Conservation (phyloP, 35 echinoderm and acorn worm species). For the Nesometra sesokonis region DNA sequence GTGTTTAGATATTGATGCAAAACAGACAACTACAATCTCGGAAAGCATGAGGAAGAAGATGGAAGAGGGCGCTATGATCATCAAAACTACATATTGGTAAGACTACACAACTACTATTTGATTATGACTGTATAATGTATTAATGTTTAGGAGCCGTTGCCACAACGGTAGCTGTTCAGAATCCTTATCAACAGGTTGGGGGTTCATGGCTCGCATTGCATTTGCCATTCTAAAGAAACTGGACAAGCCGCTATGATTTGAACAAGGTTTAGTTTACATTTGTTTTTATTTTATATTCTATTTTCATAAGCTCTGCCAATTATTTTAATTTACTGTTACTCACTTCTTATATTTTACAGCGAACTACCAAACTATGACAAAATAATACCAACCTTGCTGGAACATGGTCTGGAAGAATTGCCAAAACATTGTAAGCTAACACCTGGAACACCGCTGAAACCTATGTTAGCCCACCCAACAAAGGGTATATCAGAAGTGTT, state of each 20-base stretch:
- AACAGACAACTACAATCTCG: slow-evolving; percentile 22
- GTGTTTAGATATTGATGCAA: background rate
- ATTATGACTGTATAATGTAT: too few relatives aligned
- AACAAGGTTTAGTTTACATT: too few relatives aligned
- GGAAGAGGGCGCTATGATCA: slow-evolving; percentile 56
- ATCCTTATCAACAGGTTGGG: too few relatives aligned
- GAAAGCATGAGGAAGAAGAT: slow-evolving; percentile 70
- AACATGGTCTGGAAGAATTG: slow-evolving; percentile 57
- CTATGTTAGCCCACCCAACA: slow-evolving; percentile 95
- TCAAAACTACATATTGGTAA: slow-evolving; percentile 95
- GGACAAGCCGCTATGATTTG: too few relatives aligned
- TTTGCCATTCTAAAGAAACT: too few relatives aligned
- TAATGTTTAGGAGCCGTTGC: too few relatives aligned
- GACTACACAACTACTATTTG: too few relatives aligned
- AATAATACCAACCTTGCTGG: slow-evolving; percentile 47
- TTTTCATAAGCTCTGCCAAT: background rate
- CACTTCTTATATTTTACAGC: slow-evolving; percentile 18
- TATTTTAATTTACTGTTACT: background rate
- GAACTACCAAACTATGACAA: slow-evolving; percentile 79
- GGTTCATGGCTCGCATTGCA: too few relatives aligned
- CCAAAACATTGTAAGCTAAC: slow-evolving; percentile 87
- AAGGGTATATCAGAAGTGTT: slow-evolving; percentile 90
- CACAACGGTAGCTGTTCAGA: too few relatives aligned
- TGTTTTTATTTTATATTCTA: background rate
- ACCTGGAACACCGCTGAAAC: slow-evolving; percentile 76